These are phyloP conservation scores for Neosalanx taihuensis DNA, from an alignment of 2,797 vertebrate genomes.

Conservation along the genomic window DNA sequence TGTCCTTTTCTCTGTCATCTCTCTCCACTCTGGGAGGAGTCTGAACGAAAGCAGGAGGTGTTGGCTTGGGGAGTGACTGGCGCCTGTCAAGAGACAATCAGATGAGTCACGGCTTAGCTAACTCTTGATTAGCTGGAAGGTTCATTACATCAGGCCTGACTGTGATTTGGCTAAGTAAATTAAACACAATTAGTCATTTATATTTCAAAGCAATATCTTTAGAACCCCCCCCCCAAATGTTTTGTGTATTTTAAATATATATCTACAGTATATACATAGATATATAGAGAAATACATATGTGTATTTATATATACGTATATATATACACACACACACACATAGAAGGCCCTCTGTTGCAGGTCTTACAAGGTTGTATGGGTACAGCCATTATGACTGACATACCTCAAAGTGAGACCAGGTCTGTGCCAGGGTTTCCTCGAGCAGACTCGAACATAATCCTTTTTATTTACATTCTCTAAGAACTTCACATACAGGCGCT, in stretches of 20 bases:
- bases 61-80: constrained; percentile 80
- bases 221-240: too few species aligned
- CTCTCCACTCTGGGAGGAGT: constrained; percentile 62
- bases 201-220: too few species aligned
- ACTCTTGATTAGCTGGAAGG: too few species aligned
- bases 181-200: too few species aligned
- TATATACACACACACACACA: too few species aligned
- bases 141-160: too few species aligned
- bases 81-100: constrained; percentile 63
- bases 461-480: constrained; percentile 94
- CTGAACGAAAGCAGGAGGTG: constrained; percentile 59
- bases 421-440: constrained; percentile 87
- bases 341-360: neutral
- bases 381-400: neutral
- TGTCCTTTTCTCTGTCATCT: neutral
- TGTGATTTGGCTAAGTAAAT: too few species aligned
- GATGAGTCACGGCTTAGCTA: constrained; percentile 13
- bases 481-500: constrained; percentile 91
- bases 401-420: constrained; percentile 83
- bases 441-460: constrained; percentile 89
- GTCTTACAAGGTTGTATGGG: neutral
- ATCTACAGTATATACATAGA: too few species aligned
- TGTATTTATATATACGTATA: too few species aligned
- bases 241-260: too few species aligned
- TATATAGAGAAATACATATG: too few species aligned